A percentile compares a stretch with the other conserved stretches of the same genome.
These are phyloP conservation scores for Coregonus clupeaformis DNA, from an alignment of 2,113 vertebrate species.

Conservation along the genomic window DNA sequence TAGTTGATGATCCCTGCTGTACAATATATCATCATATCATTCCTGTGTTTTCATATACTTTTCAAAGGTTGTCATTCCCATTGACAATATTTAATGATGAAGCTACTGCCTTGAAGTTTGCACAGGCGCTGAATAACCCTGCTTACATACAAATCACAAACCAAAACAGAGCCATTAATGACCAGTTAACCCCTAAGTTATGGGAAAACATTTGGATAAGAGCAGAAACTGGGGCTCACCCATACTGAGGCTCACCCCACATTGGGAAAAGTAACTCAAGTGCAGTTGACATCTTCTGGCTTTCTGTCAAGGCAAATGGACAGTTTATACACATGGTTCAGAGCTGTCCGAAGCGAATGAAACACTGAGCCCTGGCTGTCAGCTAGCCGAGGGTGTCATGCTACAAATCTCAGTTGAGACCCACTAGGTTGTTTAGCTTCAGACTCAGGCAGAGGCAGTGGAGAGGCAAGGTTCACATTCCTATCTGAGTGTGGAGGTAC, in stretches of 20 bases:
- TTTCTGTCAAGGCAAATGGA: conserved; percentile 15
- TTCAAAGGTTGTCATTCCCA: background rate
- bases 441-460: background rate
- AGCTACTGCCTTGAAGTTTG: background rate
- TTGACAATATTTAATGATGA: background rate
- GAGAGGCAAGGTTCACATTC: background rate
- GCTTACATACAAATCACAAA: background rate
- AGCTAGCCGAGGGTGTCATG: conserved; percentile 11
- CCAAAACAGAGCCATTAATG: background rate
- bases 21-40: too few relatives aligned
- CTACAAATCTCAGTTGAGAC: conserved; percentile 10
- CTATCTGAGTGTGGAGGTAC: background rate
- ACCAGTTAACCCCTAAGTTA: background rate
- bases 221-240: background rate
- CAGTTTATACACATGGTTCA: conserved; percentile 21
- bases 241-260: background rate
- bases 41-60: too few relatives aligned
- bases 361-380: conserved; percentile 21
- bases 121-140: background rate
- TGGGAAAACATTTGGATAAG: background rate
- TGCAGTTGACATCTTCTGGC: background rate
- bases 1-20: too few relatives aligned
- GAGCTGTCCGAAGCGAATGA: conserved; percentile 12
- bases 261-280: background rate
- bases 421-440: conserved; percentile 19